These are phyloP conservation scores for Hartigia nigra DNA, from an alignment of 2,888 invertebrate genomes.

Conservation along the genomic window DNA sequence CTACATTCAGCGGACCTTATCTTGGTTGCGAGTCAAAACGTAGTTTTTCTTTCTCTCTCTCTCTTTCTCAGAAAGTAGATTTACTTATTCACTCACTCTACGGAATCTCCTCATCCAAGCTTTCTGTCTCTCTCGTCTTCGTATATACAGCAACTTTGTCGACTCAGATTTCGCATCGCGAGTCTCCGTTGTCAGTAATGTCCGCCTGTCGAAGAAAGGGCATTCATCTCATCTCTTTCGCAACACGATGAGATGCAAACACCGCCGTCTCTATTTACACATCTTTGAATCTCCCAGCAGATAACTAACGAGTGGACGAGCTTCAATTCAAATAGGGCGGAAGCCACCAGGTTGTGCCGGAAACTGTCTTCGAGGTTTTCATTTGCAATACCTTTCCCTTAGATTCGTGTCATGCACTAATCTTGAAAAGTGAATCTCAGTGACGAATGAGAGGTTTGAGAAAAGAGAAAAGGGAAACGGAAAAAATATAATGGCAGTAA, in stretches of 20 bases:
- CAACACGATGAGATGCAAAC: conserved; percentile 62
- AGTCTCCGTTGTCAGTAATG: background rate
- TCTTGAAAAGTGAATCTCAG: background rate
- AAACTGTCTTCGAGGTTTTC: background rate
- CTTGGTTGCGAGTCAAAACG: background rate
- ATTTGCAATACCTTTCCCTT: background rate
- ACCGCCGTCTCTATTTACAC: conserved; percentile 58
- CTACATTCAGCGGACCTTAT: background rate
- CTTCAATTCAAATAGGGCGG: background rate
- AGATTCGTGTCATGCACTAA: background rate
- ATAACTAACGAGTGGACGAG: conserved; percentile 37
- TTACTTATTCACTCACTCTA: background rate
- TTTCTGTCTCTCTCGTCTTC: background rate
- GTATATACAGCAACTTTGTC: background rate
- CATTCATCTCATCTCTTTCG: conserved; percentile 58
- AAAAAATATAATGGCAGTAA: background rate
- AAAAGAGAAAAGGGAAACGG: background rate
- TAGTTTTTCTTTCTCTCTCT: background rate
- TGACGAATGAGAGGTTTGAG: background rate
- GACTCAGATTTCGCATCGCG: background rate
- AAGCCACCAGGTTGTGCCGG: background rate
- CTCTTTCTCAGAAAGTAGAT: background rate
- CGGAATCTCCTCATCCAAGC: background rate
- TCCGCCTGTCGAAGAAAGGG: conserved; percentile 25
- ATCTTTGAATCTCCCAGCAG: conserved; percentile 63